Evolutionary conservation across 1,140 invertebrate genomes (phyloP), one percentile per base, ranked within the genome.

Genomic region (Diplogasteroides magnus): DNA sequence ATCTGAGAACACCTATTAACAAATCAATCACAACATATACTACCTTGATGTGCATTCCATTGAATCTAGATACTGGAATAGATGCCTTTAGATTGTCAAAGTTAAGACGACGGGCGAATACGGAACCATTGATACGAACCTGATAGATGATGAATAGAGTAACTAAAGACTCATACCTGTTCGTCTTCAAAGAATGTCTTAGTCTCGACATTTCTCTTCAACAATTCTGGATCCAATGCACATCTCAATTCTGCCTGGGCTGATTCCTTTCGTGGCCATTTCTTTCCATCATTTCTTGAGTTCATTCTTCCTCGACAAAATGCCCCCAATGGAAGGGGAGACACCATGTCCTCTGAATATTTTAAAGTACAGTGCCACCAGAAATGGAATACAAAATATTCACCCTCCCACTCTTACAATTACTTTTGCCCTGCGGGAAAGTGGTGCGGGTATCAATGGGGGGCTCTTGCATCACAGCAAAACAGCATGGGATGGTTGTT

Each of bases 31-130:
- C 37, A 6, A 6, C 37, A 48, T 48, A 11, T 19, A n/a, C 62
- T 26, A 68, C 66, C 66, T 72, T 72, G 58, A 72, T 72, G 27
- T 72, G 70, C 2, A 72, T 72, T 15, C 70, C 70, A 29, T 72
- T 72, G 65, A 72, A 72, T 26, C 67, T 72, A 15, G 70, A 27
- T 56, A 14, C 57, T 15, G 70, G 70, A 32, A 72, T 68, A 14
- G 63, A 29, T n/a, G 64, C 57, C 25, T 63, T 15, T 60, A 72
- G 29, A 23, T 67, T 62, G 55, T 68, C 32, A 31, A 62, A 72
- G 65, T 72, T 61, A 1, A 31, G 0, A 56, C 70, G 13, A 31
- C 60, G 32, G 6, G 37, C 25, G 61, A 72, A 72, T 1, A 72
- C 65, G 32, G 67, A 71, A 1, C 70, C 70, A 31, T 68, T 72